Percentiles rank a stretch among this genome's conserved stretches.
Conservation (phyloP, 2,113 vertebrate species). For the Callionymus lyra region DNA sequence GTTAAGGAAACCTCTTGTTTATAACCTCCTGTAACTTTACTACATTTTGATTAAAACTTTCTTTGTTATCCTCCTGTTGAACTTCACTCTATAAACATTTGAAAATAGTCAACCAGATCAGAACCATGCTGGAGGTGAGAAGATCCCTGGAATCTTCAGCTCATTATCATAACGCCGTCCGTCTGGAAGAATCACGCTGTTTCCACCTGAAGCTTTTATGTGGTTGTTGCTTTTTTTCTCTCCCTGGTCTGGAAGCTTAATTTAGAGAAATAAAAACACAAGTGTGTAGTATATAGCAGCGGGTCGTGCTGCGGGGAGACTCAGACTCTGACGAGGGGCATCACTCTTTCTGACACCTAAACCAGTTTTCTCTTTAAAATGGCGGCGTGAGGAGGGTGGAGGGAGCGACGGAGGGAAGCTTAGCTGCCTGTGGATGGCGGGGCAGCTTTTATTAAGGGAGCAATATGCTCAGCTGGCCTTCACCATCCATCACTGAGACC, state of each 20-base stretch:
- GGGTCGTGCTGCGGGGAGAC: constrained; percentile 35
- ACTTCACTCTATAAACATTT: too few relatives aligned
- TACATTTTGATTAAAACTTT: too few relatives aligned
- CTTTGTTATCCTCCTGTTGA: too few relatives aligned
- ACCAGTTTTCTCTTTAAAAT: constrained; percentile 58
- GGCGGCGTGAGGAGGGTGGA: constrained; percentile 16
- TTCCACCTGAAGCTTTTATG: not conserved
- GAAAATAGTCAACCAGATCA: too few relatives aligned
- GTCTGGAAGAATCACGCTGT: not conserved
- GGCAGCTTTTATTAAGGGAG: constrained; percentile 64
- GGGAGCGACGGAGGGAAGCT: constrained; percentile 20
- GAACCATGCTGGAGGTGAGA: too few relatives aligned
- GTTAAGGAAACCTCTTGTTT: too few relatives aligned
- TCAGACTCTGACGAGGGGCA: constrained; percentile 36
- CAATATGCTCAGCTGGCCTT: constrained; percentile 61
- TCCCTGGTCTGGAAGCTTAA: too few relatives aligned
- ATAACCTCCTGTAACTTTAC: too few relatives aligned
- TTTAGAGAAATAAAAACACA: too few relatives aligned
- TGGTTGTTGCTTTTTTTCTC: not conserved
- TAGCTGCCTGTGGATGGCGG: constrained; percentile 47
- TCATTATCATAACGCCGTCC: too few relatives aligned
- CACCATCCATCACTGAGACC: constrained; percentile 59
- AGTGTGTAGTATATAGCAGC: constrained; percentile 41
- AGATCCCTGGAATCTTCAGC: too few relatives aligned
- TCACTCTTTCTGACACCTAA: constrained; percentile 66